Conservation (phyloP, 2,113 vertebrate genomes). For the Sinocyclocheilus anophthalmus region DNA sequence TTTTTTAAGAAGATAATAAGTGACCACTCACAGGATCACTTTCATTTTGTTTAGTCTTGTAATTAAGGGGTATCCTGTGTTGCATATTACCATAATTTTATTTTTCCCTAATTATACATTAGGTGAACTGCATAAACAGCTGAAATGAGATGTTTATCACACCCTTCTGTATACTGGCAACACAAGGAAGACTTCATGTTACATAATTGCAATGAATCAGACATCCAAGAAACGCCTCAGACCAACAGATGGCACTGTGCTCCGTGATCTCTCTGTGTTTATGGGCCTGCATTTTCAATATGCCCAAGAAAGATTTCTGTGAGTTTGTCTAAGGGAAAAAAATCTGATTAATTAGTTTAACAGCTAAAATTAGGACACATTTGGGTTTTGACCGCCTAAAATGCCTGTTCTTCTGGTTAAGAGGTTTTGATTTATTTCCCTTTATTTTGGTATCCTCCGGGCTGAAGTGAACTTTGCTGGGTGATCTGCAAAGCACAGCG, state of each 20-base stretch:
- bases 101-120: background rate
- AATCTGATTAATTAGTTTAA: background rate
- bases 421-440: too few relatives aligned
- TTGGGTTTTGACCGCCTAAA: background rate
- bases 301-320: background rate
- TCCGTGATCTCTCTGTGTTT: background rate
- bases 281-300: too few relatives aligned
- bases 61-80: background rate
- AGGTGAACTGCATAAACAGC: background rate
- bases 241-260: slow-evolving; percentile 48
- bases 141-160: background rate
- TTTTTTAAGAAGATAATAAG: background rate
- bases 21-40: background rate
- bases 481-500: slow-evolving; percentile 22
- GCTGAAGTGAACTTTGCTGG: background rate
- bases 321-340: too few relatives aligned
- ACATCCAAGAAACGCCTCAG: background rate
- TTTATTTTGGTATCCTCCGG: background rate
- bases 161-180: background rate
- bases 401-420: background rate
- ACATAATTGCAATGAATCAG: slow-evolving; percentile 41
- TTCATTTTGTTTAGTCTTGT: background rate
- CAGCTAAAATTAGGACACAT: background rate
- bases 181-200: slow-evolving; percentile 21
- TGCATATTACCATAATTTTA: background rate